phyloP scores from a whole-genome alignment of 2,797 vertebrate species.

The Tolypeutes matacus region DNA sequence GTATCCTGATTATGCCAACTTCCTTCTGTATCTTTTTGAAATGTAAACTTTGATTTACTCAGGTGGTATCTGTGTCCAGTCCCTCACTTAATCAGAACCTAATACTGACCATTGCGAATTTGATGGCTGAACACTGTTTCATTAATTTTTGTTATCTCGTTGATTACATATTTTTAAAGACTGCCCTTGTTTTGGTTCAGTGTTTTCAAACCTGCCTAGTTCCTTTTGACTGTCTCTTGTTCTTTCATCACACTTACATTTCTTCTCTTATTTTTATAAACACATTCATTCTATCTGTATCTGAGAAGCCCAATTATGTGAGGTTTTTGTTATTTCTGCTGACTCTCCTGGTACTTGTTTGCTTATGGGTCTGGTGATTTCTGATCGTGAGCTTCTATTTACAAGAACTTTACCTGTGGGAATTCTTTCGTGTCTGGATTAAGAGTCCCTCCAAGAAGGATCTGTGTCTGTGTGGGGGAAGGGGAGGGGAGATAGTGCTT shows the following conservation, averaged over 20 bases:
- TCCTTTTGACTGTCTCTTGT: neutral
- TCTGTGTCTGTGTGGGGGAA: neutral
- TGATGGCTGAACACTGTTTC: neutral
- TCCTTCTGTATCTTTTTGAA: neutral
- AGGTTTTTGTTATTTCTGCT: neutral
- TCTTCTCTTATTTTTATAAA: neutral
- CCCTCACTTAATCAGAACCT: neutral
- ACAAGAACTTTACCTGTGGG: neutral
- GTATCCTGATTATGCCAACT: neutral
- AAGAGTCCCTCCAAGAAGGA: neutral
- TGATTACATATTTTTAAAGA: neutral
- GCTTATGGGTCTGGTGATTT: neutral
- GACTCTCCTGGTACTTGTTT: neutral
- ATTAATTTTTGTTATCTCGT: neutral
- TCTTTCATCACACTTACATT: neutral
- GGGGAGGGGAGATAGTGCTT: too few relatives aligned
- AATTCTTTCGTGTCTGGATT: neutral
- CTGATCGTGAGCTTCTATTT: neutral
- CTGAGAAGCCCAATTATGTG: neutral
- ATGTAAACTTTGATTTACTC: neutral
- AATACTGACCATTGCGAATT: neutral
- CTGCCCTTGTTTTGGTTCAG: neutral
- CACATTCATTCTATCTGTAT: neutral
- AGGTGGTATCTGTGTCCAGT: neutral
- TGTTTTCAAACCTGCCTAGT: neutral